phyloP scores from a whole-genome alignment of 2,888 invertebrate genomes.

The Loripinus fragilis region DNA sequence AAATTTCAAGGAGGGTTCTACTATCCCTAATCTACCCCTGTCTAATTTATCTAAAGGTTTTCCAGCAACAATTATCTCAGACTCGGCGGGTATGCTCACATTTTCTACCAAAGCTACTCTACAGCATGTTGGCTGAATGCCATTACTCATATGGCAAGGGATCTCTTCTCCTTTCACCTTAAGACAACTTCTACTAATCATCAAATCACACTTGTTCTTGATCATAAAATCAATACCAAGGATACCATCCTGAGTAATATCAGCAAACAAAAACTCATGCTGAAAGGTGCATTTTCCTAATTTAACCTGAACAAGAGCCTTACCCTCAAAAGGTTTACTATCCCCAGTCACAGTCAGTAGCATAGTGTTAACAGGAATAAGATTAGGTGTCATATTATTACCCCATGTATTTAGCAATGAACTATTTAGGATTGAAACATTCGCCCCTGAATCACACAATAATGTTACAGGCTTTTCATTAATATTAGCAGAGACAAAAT shows the following conservation, averaged over 20 bases:
- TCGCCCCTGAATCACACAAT: no score
- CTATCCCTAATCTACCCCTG: conserved; percentile 15
- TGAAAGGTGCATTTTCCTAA: conserved; percentile 19
- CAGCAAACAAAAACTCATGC: conserved; percentile 27
- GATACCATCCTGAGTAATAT: no score
- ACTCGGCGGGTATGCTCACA: conserved; percentile 15
- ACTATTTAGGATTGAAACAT: conserved; percentile 27
- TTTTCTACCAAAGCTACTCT: conserved; percentile 28
- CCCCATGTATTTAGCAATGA: no score
- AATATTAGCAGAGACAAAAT: no score
- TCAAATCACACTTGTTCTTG: conserved; percentile 27
- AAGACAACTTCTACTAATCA: conserved; percentile 29
- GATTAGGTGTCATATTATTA: no score
- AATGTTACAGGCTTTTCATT: no score
- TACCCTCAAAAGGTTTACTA: conserved; percentile 35
- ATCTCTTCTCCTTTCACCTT: conserved; percentile 30
- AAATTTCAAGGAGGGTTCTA: conserved; percentile 19
- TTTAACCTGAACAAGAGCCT: conserved; percentile 20
- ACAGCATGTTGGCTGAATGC: no score
- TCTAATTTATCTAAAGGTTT: no score
- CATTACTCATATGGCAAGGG: no score
- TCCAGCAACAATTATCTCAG: no score
- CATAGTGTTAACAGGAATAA: no score
- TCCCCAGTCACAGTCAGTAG: conserved; percentile 43
- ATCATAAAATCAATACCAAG: no score